Conservation (phyloP, 2,888 invertebrate species). For the Agrypnus murinus region DNA sequence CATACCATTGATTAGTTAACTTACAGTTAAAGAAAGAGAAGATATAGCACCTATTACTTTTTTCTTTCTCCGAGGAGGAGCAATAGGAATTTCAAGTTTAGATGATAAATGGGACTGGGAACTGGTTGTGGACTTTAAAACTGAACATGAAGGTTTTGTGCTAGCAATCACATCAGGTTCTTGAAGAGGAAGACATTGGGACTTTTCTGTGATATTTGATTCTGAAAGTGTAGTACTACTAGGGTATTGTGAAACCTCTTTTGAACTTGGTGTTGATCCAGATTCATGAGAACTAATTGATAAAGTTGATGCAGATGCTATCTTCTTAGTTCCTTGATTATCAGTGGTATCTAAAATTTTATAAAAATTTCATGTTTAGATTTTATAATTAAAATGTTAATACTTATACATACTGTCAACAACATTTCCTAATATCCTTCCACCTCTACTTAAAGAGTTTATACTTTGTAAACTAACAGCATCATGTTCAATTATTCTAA, state of each 20-base stretch:
- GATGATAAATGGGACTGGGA: slow-evolving; percentile 46
- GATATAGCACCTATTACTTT: slow-evolving; percentile 71
- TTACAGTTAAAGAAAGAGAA: slow-evolving; percentile 60
- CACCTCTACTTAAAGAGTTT: slow-evolving; percentile 89
- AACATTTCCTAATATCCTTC: slow-evolving; percentile 82
- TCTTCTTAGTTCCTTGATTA: slow-evolving; percentile 60
- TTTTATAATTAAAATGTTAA: slow-evolving; percentile 1
- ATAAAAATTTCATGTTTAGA: slow-evolving; percentile 1
- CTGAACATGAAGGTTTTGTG: slow-evolving; percentile 80
- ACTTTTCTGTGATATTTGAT: slow-evolving; percentile 51
- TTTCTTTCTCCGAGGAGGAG: slow-evolving; percentile 88
- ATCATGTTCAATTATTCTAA: slow-evolving; percentile 91
- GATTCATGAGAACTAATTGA: slow-evolving; percentile 69
- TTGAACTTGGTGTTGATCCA: slow-evolving; percentile 68
- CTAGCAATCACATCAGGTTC: slow-evolving; percentile 96
- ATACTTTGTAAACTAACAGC: slow-evolving; percentile 91
- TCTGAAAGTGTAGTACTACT: slow-evolving; percentile 67
- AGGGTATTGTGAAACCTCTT: slow-evolving; percentile 66
- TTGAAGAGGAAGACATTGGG: slow-evolving; percentile 74
- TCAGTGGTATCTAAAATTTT: slow-evolving; percentile 42
- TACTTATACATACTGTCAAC: slow-evolving; percentile 51
- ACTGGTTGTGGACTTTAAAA: slow-evolving; percentile 60
- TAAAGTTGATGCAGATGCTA: slow-evolving; percentile 65
- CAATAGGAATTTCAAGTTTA: slow-evolving; percentile 74
- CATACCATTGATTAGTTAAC: slow-evolving; percentile 17